These are phyloP conservation scores for Ianthella basta DNA, from an alignment of 37 sponge, comb jelly and placozoan genomes.

Conservation along the genomic window DNA sequence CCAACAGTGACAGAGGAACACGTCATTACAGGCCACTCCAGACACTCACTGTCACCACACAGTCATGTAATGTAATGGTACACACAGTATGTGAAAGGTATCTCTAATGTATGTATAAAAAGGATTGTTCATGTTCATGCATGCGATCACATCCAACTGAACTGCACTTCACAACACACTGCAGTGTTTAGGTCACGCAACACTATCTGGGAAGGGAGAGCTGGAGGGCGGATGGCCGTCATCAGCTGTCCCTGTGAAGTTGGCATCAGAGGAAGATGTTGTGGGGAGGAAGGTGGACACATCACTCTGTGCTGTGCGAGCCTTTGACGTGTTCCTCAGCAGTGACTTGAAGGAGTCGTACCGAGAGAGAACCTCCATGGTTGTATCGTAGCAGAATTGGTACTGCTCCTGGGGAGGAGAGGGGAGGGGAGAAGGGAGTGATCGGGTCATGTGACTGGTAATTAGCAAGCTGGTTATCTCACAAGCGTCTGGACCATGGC, in stretches of 20 bases:
- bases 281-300: constrained; percentile 16
- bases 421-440: neutral
- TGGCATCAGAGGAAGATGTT: constrained; percentile 11
- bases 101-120: too few relatives aligned
- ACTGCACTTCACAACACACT: too few relatives aligned
- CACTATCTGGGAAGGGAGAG: too few relatives aligned
- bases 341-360: constrained; percentile 22
- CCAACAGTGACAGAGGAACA: too few relatives aligned
- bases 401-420: constrained; percentile 70
- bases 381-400: constrained; percentile 76
- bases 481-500: constrained; percentile 97
- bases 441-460: neutral
- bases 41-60: too few relatives aligned
- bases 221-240: too few relatives aligned
- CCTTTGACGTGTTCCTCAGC: constrained; percentile 6
- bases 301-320: neutral
- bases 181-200: too few relatives aligned
- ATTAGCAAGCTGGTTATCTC: constrained; percentile 1
- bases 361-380: constrained; percentile 51
- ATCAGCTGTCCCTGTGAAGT: neutral
- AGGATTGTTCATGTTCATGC: too few relatives aligned
- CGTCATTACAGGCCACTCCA: too few relatives aligned
- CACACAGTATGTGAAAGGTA: too few relatives aligned
- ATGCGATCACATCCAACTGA: too few relatives aligned
- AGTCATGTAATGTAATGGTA: too few relatives aligned